Evolutionary conservation across 2,797 vertebrate species (phyloP).

Genomic region (Threskiornis aethiopicus): DNA sequence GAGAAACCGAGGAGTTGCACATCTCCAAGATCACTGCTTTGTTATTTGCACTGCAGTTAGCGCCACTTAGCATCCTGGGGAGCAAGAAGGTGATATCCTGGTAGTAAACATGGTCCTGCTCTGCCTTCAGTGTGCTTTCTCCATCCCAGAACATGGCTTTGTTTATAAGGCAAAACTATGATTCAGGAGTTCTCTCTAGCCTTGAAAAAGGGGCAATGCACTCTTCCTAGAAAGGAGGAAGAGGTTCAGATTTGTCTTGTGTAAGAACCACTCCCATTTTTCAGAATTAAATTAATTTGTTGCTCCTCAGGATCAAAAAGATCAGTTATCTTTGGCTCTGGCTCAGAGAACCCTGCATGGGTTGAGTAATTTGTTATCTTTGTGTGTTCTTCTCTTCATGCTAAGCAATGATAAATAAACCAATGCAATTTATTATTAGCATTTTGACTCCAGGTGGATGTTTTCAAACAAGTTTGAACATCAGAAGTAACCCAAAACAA

Average conservation of each 20-base stretch:
- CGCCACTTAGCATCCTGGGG: fast-evolving
- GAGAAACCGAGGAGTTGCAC: fast-evolving
- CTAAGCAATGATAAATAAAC: background rate
- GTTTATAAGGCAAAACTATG: background rate
- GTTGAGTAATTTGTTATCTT: background rate
- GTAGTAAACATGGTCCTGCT: background rate
- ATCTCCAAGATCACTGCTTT: fast-evolving
- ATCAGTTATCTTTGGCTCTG: background rate
- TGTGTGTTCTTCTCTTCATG: background rate
- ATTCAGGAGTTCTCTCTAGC: background rate
- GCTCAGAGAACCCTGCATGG: background rate
- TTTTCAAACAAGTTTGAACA: background rate
- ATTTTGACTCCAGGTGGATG: background rate
- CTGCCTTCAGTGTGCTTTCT: background rate
- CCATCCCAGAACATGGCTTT: fast-evolving
- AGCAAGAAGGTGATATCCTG: background rate
- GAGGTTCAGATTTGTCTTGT: background rate
- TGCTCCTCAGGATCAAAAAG: background rate
- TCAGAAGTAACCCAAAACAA: background rate
- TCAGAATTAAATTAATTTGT: background rate
- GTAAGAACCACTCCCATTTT: background rate
- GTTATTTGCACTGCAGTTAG: background rate
- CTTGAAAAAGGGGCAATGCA: background rate
- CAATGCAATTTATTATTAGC: background rate
- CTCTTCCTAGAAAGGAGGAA: background rate